Evolutionary conservation across 2,888 invertebrate species (phyloP), one percentile per base, ranked within the genome.

Genomic region (Tyria jacobaeae): DNA sequence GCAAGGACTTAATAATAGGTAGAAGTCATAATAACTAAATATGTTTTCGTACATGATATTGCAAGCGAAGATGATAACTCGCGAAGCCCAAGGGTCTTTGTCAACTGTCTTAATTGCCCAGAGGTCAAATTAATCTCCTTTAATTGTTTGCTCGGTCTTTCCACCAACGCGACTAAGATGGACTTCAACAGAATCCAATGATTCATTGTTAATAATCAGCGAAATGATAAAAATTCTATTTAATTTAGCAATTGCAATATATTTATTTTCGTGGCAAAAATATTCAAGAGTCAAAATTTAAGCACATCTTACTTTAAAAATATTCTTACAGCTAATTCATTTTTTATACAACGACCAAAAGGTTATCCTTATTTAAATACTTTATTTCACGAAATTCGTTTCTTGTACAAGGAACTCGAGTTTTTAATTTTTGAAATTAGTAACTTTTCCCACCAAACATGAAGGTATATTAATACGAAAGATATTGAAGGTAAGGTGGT

Each of bases 41-140:
- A 41, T 54, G 27, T 15, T 14, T 41, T 34, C 48, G 48, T 25
- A 21, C 14, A 39, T 27, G 6, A 57, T 50, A 50, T 56, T 56
- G 55, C 47, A 47, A n/a, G 34, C 44, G 3, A 21, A 15, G 34
- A 34, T 27, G 47, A 12, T 39, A 49, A 25, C 49, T 49, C 24
- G 57, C 71, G 31, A 55, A 17, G 34, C 44, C 14, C 54, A 76
- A 75, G 79, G 73, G 74, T 79, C 80, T 76, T 41, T 66, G 77
- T 71, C 75, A 81, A 76, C 75, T 51, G 65, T 76, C 82, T 84
- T 91, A 92, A 93, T 91, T 91, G 87, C 67, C 62, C 67, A 80
- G 82, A 94, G 93, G 93, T 93, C 93, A 91, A 88, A 90, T 88
- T 90, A 87, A 94, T 94, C 89, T 82, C 79, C 84, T 81, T 81